Evolutionary conservation across 2,888 invertebrate species (phyloP), one percentile per base, ranked within the genome.

Genomic region (Trilocha varians): DNA sequence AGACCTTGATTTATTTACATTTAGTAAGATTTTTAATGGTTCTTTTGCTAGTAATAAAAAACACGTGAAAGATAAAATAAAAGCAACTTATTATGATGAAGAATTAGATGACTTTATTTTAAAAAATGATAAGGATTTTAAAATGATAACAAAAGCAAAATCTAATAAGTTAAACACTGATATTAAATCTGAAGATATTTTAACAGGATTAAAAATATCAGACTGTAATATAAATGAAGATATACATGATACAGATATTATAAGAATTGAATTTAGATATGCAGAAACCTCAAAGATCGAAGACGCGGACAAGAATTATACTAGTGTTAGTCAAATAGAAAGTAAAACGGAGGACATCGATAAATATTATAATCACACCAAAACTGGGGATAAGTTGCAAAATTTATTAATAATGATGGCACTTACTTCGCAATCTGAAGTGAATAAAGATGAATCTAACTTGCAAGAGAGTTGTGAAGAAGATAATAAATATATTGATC

Each of bases 401-500:
- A 70, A 74, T 18, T 52, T 80, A 42, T 55, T 82, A 38, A 70
- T 73, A 48, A 77, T 77, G 75, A 75, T 80, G 76, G 62, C 78
- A 3, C 50, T 83, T 34, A 60, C 73, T 35, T 61, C 69, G 11
- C 66, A 70, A 38, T 39, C 60, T 11, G 57, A 59, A 36, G 54
- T 61, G 18, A 49, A 53, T 16, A 53, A 57, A 45, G 38, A 39
- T 39, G 16, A 32, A n/a, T 8, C 15, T 15, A 11, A 32, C 5
- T 11, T 14, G n/a, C n/a, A 9, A 11, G 1, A 38, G n/a, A n/a
- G n/a, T n/a, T n/a, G n/a, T 32, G 32, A 38, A n/a, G n/a, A 32
- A 38, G 5, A 14, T 32, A 11, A 25, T 2, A 25, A 25, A 25
- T n/a, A n/a, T n/a, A n/a, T n/a, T n/a, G n/a, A n/a, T n/a, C n/a